Evolutionary conservation across 2,888 invertebrate genomes (phyloP).

Genomic region (Drosophila bunnanda): DNA sequence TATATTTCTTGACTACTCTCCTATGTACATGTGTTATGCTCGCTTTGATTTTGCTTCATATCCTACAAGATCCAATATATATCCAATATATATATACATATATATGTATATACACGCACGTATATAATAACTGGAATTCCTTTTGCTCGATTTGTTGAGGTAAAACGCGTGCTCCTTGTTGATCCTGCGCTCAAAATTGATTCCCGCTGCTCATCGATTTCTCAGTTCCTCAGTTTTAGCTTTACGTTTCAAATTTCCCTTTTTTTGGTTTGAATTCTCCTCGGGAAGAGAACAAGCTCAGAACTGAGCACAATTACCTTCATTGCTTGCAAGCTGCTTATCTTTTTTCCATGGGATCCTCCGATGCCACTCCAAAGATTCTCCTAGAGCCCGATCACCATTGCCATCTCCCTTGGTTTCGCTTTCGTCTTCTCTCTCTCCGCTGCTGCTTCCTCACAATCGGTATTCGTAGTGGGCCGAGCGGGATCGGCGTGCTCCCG

Average conservation of each 20-base stretch:
- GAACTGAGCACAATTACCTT: not conserved
- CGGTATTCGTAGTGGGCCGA: conserved; percentile 84
- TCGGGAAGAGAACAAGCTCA: not conserved
- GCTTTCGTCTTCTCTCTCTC: not conserved
- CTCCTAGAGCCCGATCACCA: not conserved
- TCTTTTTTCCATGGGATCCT: too few species aligned
- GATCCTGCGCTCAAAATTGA: conserved; percentile 6
- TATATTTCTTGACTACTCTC: conserved; percentile 8
- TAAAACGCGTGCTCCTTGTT: conserved; percentile 8
- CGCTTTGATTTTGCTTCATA: conserved; percentile 15
- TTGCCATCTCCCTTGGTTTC: conserved; percentile 25
- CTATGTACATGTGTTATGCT: conserved; percentile 16
- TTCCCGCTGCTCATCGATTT: not conserved
- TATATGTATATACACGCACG: not conserved
- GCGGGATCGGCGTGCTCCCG: conserved; percentile 83
- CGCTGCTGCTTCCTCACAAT: conserved; percentile 66
- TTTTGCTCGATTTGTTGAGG: conserved; percentile 13
- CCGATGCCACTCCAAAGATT: not conserved
- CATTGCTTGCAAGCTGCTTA: too few species aligned
- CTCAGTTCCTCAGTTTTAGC: not conserved
- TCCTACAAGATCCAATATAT: conserved; percentile 1
- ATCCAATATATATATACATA: not conserved
- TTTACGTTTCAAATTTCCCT: not conserved
- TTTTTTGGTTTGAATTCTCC: not conserved
- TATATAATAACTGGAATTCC: conserved; percentile 10